These are phyloP conservation scores for Lophura nycthemera DNA, from an alignment of 2,113 vertebrate species.

Conservation along the genomic window DNA sequence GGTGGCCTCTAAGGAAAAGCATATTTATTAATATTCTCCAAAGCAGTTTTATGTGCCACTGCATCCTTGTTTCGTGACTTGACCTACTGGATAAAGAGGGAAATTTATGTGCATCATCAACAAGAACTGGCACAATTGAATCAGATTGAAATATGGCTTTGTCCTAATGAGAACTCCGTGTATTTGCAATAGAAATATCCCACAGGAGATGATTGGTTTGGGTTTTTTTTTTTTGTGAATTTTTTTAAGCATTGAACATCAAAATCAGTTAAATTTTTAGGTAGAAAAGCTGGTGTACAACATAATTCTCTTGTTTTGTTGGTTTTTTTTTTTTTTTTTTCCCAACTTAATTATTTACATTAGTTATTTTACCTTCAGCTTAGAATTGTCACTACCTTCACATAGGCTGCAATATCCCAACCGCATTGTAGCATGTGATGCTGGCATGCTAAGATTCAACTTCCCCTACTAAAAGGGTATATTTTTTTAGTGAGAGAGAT, in stretches of 20 bases:
- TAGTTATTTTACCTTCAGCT: not conserved
- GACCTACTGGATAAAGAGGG: not conserved
- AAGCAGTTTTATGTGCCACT: not conserved
- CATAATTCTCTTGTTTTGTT: not conserved
- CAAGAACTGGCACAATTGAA: not conserved
- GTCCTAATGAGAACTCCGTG: not conserved
- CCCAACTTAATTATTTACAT: not conserved
- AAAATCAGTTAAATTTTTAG: not conserved
- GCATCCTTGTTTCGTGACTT: not conserved
- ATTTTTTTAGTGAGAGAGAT: not conserved
- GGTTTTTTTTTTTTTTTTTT: not conserved
- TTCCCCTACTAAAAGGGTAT: not conserved
- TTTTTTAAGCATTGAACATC: not conserved
- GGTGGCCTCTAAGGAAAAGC: not conserved
- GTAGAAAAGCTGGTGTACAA: not conserved
- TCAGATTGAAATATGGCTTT: not conserved
- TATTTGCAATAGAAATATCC: not conserved
- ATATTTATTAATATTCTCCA: not conserved
- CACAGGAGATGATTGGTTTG: not conserved
- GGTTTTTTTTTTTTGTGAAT: accelerated
- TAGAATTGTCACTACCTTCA: not conserved
- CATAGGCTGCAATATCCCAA: not conserved
- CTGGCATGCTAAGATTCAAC: not conserved
- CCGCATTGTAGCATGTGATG: not conserved
- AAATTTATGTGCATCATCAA: not conserved